Percentiles rank a stretch among this genome's conserved stretches.
Evolutionary conservation across 2,113 vertebrate genomes (phyloP).

Genomic region (Gallinago paraguaiae): DNA sequence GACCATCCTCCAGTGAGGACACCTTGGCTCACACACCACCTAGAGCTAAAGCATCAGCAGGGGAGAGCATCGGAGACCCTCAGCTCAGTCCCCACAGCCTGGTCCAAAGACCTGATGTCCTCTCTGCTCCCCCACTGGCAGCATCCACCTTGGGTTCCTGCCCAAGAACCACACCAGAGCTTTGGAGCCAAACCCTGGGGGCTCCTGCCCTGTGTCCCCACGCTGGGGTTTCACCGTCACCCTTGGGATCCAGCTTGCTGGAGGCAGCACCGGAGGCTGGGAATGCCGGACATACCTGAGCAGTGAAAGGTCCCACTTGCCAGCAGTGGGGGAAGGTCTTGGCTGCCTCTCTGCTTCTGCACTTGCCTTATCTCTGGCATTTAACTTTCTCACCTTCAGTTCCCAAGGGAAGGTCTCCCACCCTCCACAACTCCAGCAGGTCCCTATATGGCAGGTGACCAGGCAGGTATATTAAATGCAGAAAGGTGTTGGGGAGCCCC

Average conservation of each 20-base stretch:
- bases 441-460: neutral
- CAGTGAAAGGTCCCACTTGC: neutral
- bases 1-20: neutral
- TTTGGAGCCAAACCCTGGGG: neutral
- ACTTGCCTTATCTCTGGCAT: constrained; percentile 51
- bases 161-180: fast-evolving
- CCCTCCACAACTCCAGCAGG: neutral
- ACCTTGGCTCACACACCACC: fast-evolving
- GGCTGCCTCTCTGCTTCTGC: neutral
- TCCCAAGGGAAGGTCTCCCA: constrained; percentile 1
- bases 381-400: constrained; percentile 48
- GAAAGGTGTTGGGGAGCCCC: neutral
- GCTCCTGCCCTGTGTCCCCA: neutral
- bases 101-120: neutral
- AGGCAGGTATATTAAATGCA: neutral
- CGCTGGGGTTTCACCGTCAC: neutral
- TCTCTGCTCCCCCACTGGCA: neutral
- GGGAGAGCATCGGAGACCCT: neutral
- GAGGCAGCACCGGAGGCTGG: neutral
- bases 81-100: neutral
- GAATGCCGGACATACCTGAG: constrained; percentile 55
- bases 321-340: neutral
- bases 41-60: neutral
- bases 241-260: neutral
- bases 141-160: neutral